phyloP scores from a whole-genome alignment of 2,797 vertebrate genomes.

The Chelmon rostratus region DNA sequence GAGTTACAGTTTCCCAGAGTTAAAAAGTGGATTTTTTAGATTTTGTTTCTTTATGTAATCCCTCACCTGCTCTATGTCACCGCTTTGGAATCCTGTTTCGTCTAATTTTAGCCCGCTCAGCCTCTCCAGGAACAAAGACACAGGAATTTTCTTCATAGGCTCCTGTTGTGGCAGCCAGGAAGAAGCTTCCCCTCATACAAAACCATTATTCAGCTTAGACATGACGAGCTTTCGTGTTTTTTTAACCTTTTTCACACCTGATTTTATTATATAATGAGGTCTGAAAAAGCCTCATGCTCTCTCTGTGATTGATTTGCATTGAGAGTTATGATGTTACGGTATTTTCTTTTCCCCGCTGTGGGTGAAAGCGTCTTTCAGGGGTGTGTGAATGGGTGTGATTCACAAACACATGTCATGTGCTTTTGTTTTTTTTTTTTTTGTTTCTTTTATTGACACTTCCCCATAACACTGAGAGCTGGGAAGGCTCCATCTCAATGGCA shows the following conservation, averaged over 20 bases:
- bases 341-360: not conserved
- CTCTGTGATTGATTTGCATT: no score
- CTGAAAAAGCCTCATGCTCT: not conserved
- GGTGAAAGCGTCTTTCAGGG: no score
- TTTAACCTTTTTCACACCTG: not conserved
- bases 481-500: no score
- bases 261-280: not conserved
- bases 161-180: not conserved
- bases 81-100: constrained; percentile 27
- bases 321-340: not conserved
- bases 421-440: no score
- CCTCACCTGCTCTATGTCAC: constrained; percentile 31
- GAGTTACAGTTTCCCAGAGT: not conserved
- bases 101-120: not conserved
- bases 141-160: constrained; percentile 5
- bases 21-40: not conserved
- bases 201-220: not conserved
- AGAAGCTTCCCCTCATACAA: not conserved
- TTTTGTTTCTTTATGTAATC: not conserved
- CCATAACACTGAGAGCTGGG: not conserved
- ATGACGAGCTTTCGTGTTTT: not conserved
- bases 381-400: constrained; percentile 25
- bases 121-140: constrained; percentile 10
- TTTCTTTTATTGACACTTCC: constrained; percentile 16
- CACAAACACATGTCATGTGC: not conserved